Base-by-base conservation (phyloP, 2,113 vertebrate species). In the Tapirus terrestris region DNA sequence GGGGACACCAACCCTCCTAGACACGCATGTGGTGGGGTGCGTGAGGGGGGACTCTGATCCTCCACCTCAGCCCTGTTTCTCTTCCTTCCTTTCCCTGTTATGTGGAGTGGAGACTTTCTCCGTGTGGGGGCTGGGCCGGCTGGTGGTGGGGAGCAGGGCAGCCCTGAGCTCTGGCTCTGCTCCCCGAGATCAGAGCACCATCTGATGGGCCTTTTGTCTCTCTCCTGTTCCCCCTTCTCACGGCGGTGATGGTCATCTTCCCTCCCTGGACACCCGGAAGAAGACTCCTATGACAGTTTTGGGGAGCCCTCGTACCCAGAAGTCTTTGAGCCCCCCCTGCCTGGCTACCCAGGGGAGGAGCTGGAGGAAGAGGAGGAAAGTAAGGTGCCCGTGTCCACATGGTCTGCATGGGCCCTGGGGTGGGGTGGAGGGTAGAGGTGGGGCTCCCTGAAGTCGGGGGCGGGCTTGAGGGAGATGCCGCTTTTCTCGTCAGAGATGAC, bases 361-460 rank as follows among this genome's bases (percentile, higher is more conserved):
- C 95, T 97, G 0, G 98, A 99, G 18, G 97, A 98, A 87, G 99
- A 99, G 96, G 99, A 99, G 92, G 99, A 99, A 98, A 98, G 99
- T 99, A 99, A 99, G 99, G 61, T 77, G 93, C 79, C 94, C 6
- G 0, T 21, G 60, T n/a, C 60, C 82, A 29, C 65, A 7, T 3
- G 72, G 65, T 23, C 36, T 43, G 56, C 5, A 4, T 31, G 20
- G 16, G 23, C 53, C 16, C 1, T 0, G 25, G 43, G 45, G 67
- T 2, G 6, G 48, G 14, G 5, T 0, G 6, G 51, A 6, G 65
- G 51, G 48, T 16, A 1, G 33, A 8, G 65, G 14, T 25, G 63
- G 25, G 81, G 76, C 23, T 27, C 70, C 93, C 67, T 3, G 36
- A 31, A 6, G 25, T 3, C 84, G 0, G 23, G 27, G n/a, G 82